Conservation (phyloP, 2,113 vertebrate species). For the Rhagologus leucostigma region DNA sequence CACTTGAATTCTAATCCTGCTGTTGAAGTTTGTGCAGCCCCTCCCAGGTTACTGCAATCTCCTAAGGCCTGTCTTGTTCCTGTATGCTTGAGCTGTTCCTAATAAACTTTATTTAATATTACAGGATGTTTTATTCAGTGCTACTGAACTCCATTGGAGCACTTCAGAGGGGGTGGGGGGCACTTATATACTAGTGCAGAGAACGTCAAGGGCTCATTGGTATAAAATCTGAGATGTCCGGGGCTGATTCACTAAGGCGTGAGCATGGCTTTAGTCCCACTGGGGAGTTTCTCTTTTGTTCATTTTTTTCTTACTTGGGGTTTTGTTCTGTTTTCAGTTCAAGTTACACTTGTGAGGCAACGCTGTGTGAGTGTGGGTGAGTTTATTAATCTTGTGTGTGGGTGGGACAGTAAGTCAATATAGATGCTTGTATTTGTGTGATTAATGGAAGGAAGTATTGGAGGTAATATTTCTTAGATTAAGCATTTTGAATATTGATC, state of each 20-base stretch:
- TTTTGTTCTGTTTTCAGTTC: not conserved
- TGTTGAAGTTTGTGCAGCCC: not conserved
- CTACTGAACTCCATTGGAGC: not conserved
- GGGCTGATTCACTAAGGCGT: not conserved
- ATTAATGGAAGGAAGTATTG: not conserved
- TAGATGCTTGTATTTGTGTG: not conserved
- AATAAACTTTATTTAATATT: not conserved
- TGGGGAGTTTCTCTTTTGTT: not conserved
- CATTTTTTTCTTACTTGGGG: not conserved
- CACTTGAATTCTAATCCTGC: not conserved
- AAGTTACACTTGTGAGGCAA: not conserved
- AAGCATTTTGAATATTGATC: not conserved
- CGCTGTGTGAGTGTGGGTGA: fast-evolving
- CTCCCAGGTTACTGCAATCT: slow-evolving; percentile 10
- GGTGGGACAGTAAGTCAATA: not conserved
- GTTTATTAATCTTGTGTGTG: not conserved
- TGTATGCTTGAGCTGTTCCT: not conserved
- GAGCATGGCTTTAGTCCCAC: not conserved
- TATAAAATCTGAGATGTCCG: not conserved
- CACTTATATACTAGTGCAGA: not conserved
- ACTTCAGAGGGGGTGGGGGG: not conserved
- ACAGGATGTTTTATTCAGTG: not conserved
- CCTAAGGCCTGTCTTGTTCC: not conserved
- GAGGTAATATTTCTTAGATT: not conserved
- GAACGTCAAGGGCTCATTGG: not conserved